Evolutionary conservation across 2,888 invertebrate species (phyloP), one percentile per base, ranked within the genome.

Genomic region (Drosophila leonis): DNA sequence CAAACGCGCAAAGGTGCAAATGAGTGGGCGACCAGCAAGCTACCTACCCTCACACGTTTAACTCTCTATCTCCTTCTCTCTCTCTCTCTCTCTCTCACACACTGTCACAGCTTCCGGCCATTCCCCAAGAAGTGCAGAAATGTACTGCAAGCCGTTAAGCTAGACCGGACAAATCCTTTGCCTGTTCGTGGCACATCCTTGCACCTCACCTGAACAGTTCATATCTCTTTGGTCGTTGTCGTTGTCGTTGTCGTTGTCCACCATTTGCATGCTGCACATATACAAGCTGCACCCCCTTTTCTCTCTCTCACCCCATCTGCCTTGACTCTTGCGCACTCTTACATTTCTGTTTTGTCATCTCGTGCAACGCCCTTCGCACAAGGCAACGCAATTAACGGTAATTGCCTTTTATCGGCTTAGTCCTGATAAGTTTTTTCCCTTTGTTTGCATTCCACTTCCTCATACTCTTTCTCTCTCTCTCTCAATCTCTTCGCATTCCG

Each of bases 401-500:
- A 88, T 88, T 88, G 88, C 90, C 88, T 90, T 88, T 83, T 84
- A 88, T 90, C 90, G 86, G 90, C 90, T 90, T 88, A 88, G 85
- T 80, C 83, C 65, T 83, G 89, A 86, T 88, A 86, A 88, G 68
- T 87, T 88, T 86, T 88, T 88, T 73, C 72, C 71, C 48, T 37
- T 71, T 69, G 55, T 65, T 75, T 67, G 49, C 65, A 44, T 51
- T 41, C 63, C 65, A 63, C 39, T 65, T 41, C 37, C 54, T 18
- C 15, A 15, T 52, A 6, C 52, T n/a, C 24, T 12, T 5, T n/a
- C 9, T 5, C 46, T 5, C 33, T 1, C 31, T 49, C 29, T 33
- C 49, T 2, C 48, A 8, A 10, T 4, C 20, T 3, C n/a, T 12
- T 27, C 15, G 13, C 15, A 13, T 24, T 31, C n/a, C 20, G 20